A percentile compares a stretch with the other conserved stretches of the same genome.
These are phyloP conservation scores for Apostichopus californicus DNA, from an alignment of 35 echinoderm and acorn worm species.

Conservation along the genomic window DNA sequence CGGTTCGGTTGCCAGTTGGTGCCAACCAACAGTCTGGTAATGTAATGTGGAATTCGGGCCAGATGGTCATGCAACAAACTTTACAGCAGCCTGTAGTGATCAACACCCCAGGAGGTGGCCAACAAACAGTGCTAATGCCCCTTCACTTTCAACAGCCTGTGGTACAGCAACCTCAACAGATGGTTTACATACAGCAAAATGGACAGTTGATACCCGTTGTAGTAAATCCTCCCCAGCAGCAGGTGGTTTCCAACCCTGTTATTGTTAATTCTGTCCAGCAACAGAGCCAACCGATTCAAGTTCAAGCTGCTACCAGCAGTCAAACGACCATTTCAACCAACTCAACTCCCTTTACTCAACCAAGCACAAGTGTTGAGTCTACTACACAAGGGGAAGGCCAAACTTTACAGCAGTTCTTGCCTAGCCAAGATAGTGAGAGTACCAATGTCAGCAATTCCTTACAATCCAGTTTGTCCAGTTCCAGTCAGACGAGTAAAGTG, in stretches of 20 bases:
- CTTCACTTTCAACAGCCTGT: conserved; percentile 74
- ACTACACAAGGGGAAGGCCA: neutral
- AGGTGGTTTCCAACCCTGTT: conserved; percentile 38
- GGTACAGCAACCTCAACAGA: conserved; percentile 77
- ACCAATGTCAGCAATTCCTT: conserved; percentile 16
- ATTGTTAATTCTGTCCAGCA: conserved; percentile 62
- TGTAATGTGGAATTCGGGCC: conserved; percentile 58
- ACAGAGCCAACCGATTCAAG: conserved; percentile 27
- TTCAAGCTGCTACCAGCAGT: neutral
- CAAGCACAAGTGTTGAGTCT: neutral
- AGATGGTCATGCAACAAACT: conserved; percentile 50
- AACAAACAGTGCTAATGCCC: conserved; percentile 64
- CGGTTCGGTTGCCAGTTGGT: conserved; percentile 61
- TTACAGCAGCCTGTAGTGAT: conserved; percentile 46
- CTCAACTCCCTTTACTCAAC: neutral
- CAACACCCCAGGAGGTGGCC: conserved; percentile 53
- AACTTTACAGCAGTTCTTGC: neutral
- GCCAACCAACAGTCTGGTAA: conserved; percentile 29
- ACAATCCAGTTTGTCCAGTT: conserved; percentile 2
- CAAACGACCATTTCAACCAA: neutral
- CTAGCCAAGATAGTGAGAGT: neutral
- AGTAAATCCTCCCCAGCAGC: conserved; percentile 68
- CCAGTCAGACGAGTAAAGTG: neutral
- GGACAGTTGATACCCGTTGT: conserved; percentile 90
- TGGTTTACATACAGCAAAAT: conserved; percentile 97